Percentiles rank a stretch among this genome's conserved stretches.
Conservation (phyloP, 2,888 invertebrate genomes). For the Tenthredo amoena region DNA sequence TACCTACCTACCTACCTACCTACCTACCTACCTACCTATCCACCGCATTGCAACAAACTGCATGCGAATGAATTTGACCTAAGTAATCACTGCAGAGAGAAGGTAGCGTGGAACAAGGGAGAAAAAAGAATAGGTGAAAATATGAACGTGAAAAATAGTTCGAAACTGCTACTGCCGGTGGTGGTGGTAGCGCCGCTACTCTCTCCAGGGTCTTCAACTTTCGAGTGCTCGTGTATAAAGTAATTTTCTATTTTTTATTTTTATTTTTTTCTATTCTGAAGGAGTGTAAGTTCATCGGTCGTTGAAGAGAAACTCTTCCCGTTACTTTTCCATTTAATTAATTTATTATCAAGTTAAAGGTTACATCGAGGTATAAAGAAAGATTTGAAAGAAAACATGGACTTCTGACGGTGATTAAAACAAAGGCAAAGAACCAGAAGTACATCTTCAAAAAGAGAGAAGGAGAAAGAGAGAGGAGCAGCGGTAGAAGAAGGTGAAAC, state of each 20-base stretch:
- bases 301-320: not conserved
- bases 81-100: not conserved
- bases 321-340: not conserved
- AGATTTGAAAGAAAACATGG: not conserved
- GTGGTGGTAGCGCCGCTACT: not conserved
- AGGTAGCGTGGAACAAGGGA: not conserved
- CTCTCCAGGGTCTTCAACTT: not conserved
- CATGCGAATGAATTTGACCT: constrained; percentile 15
- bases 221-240: not conserved
- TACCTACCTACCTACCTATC: not conserved
- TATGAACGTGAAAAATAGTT: not conserved
- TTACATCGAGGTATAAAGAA: not conserved
- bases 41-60: not conserved
- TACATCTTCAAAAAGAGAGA: not conserved
- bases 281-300: not conserved
- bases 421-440: constrained; percentile 15
- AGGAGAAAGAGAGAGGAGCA: not conserved
- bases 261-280: not conserved
- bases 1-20: not conserved
- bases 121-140: not conserved
- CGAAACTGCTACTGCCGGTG: not conserved
- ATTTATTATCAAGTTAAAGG: not conserved
- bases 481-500: not conserved
- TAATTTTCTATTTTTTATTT: not conserved
- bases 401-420: constrained; percentile 28